Conservation (phyloP, 1,140 invertebrate genomes). For the Drosophila subpulchrella region DNA sequence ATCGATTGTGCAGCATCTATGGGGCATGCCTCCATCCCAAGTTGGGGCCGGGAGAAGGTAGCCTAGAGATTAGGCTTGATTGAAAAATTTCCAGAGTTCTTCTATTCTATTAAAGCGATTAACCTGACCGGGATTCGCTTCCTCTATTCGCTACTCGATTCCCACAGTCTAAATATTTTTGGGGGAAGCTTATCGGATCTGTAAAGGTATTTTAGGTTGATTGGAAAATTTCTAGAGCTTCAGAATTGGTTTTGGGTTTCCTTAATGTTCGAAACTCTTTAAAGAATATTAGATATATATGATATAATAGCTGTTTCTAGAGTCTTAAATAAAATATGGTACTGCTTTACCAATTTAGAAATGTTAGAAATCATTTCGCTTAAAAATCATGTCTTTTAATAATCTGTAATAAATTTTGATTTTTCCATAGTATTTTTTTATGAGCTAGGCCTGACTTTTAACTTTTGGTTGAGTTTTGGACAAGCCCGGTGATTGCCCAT, state of each 20-base stretch:
- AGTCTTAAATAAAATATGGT: too few species aligned
- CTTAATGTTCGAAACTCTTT: too few species aligned
- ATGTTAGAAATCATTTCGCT: not conserved
- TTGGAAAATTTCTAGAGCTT: not conserved
- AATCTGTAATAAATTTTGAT: too few species aligned
- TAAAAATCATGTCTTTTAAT: too few species aligned
- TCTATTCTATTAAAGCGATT: conserved; percentile 1
- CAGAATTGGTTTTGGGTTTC: not conserved
- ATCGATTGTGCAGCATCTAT: conserved; percentile 47
- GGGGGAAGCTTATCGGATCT: not conserved
- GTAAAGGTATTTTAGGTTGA: not conserved
- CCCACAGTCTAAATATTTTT: conserved; percentile 13
- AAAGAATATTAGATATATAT: too few species aligned
- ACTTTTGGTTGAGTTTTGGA: not conserved
- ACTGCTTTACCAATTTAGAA: too few species aligned
- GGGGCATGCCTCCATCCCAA: conserved; percentile 13
- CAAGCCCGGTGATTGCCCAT: conserved; percentile 2
- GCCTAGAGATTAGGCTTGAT: conserved; percentile 34
- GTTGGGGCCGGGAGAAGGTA: not conserved
- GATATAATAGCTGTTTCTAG: too few species aligned
- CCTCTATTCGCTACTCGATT: not conserved
- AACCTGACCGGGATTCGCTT: conserved; percentile 12
- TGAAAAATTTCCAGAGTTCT: conserved; percentile 34
- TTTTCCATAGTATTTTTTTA: too few species aligned
- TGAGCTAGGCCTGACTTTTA: not conserved